Conservation (phyloP, 2,797 vertebrate species). For the Buceros bicornis region DNA sequence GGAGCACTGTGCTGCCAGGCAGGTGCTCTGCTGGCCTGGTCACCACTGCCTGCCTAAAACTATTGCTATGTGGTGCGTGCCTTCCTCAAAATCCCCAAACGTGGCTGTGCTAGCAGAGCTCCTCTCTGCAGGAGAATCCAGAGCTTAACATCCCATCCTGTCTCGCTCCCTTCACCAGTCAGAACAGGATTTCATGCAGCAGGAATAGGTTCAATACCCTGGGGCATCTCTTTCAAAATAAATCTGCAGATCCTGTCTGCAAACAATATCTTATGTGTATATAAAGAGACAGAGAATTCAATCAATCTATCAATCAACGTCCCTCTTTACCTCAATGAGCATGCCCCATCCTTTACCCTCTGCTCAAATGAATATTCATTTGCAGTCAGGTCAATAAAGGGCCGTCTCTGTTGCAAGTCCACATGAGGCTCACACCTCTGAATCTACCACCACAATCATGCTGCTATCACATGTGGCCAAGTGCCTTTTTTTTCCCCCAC, state of each 20-base stretch:
- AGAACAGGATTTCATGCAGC: neutral
- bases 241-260: neutral
- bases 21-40: neutral
- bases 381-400: neutral
- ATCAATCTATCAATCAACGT: neutral
- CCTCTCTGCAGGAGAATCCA: neutral
- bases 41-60: neutral
- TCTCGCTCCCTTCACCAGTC: neutral
- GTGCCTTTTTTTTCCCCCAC: no score
- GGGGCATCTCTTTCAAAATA: neutral
- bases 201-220: neutral
- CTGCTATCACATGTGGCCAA: neutral
- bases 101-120: neutral
- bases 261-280: neutral
- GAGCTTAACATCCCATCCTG: neutral
- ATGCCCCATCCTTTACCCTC: neutral
- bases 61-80: neutral
- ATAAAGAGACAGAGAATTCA: neutral
- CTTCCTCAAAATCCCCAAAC: neutral
- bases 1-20: neutral
- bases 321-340: neutral
- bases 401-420: neutral
- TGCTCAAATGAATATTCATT: neutral
- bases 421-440: neutral
- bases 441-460: neutral